Conservation (phyloP, 2,113 vertebrate species). For the Anoplopoma fimbria region DNA sequence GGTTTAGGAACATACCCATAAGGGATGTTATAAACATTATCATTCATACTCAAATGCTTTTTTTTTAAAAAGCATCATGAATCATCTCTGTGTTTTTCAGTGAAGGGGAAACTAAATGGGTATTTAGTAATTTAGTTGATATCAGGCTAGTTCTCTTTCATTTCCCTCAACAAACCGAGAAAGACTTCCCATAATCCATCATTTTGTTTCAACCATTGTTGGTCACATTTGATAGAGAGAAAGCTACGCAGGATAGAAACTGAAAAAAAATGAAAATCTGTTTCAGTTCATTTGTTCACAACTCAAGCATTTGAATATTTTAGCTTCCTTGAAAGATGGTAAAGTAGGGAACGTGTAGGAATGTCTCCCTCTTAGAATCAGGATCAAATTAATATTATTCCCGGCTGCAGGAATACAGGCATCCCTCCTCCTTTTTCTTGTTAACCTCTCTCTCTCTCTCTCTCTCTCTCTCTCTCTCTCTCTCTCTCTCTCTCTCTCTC, state of each 20-base stretch:
- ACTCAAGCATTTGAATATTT: not conserved
- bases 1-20: conserved; percentile 32
- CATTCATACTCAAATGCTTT: not conserved
- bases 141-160: not conserved
- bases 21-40: conserved; percentile 41
- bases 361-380: conserved; percentile 2
- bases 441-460: conserved; percentile 4
- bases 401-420: not conserved
- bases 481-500: conserved; percentile 4
- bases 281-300: not conserved
- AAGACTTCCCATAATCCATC: not conserved
- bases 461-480: too few species aligned
- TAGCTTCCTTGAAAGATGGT: not conserved
- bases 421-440: not conserved
- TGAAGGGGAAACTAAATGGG: not conserved
- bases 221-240: not conserved
- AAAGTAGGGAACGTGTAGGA: not conserved
- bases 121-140: not conserved
- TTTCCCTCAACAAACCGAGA: not conserved
- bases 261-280: not conserved
- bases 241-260: not conserved
- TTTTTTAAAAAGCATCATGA: not conserved
- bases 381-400: conserved; percentile 5
- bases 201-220: not conserved
- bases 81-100: not conserved